Conservation (phyloP, 2,797 vertebrate genomes). For the Aulostomus chinensis region DNA sequence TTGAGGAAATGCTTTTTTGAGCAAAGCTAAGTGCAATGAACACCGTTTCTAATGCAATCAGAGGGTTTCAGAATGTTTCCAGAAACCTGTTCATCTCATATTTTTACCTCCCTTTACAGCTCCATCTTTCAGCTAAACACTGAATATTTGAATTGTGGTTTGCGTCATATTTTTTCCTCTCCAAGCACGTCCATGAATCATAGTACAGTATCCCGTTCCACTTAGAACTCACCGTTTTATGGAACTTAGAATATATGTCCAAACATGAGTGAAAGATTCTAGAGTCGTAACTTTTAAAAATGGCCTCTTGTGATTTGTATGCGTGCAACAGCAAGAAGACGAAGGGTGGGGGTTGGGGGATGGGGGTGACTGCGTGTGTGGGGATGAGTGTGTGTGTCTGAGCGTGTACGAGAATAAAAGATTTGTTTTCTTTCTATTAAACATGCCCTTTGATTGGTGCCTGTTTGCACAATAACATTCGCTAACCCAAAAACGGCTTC, state of each 20-base stretch:
- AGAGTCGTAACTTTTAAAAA: slow-evolving; percentile 2
- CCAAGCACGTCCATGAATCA: slow-evolving; percentile 8
- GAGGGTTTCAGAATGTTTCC: slow-evolving; percentile 37
- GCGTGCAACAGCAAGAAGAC: slow-evolving; percentile 11
- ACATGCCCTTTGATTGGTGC: slow-evolving; percentile 20
- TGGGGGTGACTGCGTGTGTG: neutral
- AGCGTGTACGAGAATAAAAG: neutral
- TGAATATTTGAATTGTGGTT: slow-evolving; percentile 17
- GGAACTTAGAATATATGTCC: neutral
- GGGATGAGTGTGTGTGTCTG: neutral
- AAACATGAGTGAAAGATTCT: neutral
- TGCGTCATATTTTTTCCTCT: slow-evolving; percentile 6
- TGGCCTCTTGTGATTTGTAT: slow-evolving; percentile 13
- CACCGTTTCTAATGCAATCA: slow-evolving; percentile 47
- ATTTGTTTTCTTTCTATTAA: slow-evolving; percentile 31
- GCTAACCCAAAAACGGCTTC: slow-evolving; percentile 1
- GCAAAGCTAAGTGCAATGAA: slow-evolving; percentile 68
- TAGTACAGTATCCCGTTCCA: slow-evolving; percentile 5
- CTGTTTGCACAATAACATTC: slow-evolving; percentile 2
- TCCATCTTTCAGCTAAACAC: slow-evolving; percentile 35
- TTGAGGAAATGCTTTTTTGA: slow-evolving; percentile 71
- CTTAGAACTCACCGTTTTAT: neutral
- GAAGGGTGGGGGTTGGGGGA: neutral
- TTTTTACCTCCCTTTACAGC: slow-evolving; percentile 7
- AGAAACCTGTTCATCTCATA: slow-evolving; percentile 38